Base-by-base conservation (phyloP, 2,888 invertebrate species). In the Actias luna region DNA sequence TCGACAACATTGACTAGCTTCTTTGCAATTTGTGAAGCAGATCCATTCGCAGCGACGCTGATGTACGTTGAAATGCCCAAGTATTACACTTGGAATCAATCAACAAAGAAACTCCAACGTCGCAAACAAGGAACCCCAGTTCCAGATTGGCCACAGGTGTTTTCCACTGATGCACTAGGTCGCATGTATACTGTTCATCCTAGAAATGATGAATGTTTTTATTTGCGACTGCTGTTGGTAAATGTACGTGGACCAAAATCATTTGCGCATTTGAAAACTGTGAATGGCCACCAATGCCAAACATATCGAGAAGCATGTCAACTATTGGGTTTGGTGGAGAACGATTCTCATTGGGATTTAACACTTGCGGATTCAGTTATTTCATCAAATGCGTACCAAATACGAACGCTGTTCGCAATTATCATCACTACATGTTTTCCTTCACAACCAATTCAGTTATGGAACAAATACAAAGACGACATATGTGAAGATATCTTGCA, bases 51-150 rank as follows among this genome's bases (percentile, higher is more conserved):
- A 65, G 60, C 55, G 59, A 79, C 81, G 18, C 66, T 80, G 70
- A 67, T 80, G 29, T 81, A 81, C 69, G 70, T 72, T 25, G 78
- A 82, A 66, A 72, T 82, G 68, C 77, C 80, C 66, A 61, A 62
- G 22, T 62, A 62, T 62, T 62, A 58, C 61, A 82, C 77, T 60
- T 79, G 74, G 76, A 79, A 80, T 72, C 62, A 64, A 69, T 76
- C 74, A 60, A 68, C 69, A 63, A 80, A 76, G 64, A 72, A 73
- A 68, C 83, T 76, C 64, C 66, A 75, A 71, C 33, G 77, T 61
- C 73, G 80, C 29, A 79, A 78, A 67, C 72, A 72, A 77, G 75
- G 74, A 64, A 68, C 66, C 57, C 67, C 74, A 68, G 73, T 77
- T 73, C 65, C 63, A 67, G 74, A 67, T 61, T 65, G 73, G 61